A percentile compares a stretch with the other conserved stretches of the same genome.
Conservation (phyloP, 2,113 vertebrate species). For the Ondatra zibethicus region DNA sequence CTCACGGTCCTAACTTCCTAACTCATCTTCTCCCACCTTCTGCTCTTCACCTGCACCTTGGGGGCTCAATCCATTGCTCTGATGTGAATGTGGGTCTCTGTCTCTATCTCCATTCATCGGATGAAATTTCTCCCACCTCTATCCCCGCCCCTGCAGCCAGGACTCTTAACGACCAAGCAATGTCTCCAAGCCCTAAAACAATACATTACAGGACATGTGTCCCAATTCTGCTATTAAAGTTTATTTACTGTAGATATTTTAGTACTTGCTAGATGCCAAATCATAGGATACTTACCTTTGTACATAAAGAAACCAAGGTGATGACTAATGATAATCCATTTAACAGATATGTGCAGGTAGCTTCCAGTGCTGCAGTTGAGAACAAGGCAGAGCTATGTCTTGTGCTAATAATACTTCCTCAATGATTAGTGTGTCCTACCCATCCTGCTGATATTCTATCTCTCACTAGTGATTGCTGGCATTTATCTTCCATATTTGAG, state of each 20-base stretch:
- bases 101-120: too few species aligned
- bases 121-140: too few species aligned
- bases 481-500: conserved; percentile 44
- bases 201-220: background rate
- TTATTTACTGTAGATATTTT: background rate
- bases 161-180: background rate
- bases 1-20: too few species aligned
- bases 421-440: background rate
- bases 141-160: too few species aligned
- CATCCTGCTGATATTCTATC: background rate
- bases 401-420: background rate
- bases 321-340: background rate
- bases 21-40: too few species aligned
- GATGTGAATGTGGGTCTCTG: too few species aligned
- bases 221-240: conserved; percentile 35
- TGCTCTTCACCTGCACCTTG: too few species aligned
- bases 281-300: background rate
- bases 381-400: background rate
- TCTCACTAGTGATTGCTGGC: conserved; percentile 32
- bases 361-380: background rate
- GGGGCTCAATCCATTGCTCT: too few species aligned
- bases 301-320: conserved; percentile 21
- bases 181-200: background rate
- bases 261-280: background rate
- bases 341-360: background rate